A percentile compares a stretch with the other conserved stretches of the same genome.
These are phyloP conservation scores for Pantherophis guttatus DNA, from an alignment of 2,113 vertebrate genomes.

Conservation along the genomic window DNA sequence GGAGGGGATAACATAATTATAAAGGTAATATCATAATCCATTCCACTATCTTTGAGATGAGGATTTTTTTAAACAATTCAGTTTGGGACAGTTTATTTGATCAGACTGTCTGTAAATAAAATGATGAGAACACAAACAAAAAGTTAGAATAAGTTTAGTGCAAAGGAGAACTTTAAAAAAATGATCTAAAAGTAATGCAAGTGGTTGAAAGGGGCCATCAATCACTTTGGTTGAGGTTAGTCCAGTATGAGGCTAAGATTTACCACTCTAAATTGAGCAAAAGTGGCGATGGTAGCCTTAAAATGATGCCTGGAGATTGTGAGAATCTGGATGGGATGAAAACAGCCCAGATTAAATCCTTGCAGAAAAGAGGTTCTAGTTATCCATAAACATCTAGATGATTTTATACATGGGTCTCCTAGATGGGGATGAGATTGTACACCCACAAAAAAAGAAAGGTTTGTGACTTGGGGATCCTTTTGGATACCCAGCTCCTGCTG, in stretches of 20 bases:
- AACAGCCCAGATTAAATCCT: background rate
- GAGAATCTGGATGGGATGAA: background rate
- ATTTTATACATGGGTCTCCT: background rate
- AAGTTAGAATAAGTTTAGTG: background rate
- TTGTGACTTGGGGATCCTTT: background rate
- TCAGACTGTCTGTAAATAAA: no score
- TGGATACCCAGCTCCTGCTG: background rate
- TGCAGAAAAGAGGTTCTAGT: background rate
- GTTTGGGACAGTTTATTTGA: background rate
- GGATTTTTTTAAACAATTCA: background rate
- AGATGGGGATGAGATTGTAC: background rate
- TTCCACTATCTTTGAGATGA: background rate
- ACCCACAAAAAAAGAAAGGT: background rate
- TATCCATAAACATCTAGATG: background rate
- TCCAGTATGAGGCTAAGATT: background rate
- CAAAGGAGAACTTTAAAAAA: background rate
- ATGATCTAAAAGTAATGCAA: background rate
- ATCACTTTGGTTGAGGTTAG: background rate
- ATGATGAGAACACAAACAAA: background rate
- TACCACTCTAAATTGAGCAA: background rate
- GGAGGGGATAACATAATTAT: background rate
- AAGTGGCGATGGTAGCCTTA: background rate
- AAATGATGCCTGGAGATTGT: background rate
- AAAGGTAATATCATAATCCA: background rate
- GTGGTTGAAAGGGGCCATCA: background rate